These are phyloP conservation scores for Pelvicachromis taeniatus DNA, from an alignment of 2,113 vertebrate genomes.

Conservation along the genomic window DNA sequence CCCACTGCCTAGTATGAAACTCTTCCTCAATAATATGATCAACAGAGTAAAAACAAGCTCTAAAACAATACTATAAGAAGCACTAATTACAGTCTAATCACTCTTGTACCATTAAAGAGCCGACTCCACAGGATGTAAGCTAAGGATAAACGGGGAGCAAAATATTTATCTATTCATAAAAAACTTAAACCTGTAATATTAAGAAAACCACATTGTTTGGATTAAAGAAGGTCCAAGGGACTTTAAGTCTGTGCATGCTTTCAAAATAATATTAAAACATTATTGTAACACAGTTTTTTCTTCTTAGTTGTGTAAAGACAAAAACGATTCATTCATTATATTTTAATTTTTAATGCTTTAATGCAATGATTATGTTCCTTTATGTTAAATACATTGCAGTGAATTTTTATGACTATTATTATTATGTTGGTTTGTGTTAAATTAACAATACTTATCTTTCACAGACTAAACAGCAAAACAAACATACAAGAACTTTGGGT, in stretches of 20 bases:
- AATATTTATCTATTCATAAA: neutral
- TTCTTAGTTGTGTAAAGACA: neutral
- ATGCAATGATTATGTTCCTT: neutral
- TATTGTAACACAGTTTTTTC: neutral
- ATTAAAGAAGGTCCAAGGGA: neutral
- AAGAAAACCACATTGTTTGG: neutral
- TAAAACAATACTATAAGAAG: neutral
- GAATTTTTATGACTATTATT: neutral
- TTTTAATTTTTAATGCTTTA: neutral
- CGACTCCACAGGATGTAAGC: neutral
- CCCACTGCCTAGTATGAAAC: neutral
- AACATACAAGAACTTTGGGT: neutral
- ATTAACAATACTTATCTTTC: neutral
- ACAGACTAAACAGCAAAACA: neutral
- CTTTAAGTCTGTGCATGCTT: neutral
- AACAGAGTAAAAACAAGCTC: neutral
- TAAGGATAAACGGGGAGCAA: neutral
- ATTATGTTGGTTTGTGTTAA: neutral
- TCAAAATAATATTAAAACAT: neutral
- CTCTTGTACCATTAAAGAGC: fast-evolving
- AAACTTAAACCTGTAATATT: neutral
- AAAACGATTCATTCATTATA: neutral
- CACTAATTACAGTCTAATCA: neutral
- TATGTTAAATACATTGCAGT: neutral
- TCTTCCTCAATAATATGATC: neutral